These are phyloP conservation scores for Amphiprion percula DNA, from an alignment of 2,113 vertebrate genomes.

Conservation along the genomic window DNA sequence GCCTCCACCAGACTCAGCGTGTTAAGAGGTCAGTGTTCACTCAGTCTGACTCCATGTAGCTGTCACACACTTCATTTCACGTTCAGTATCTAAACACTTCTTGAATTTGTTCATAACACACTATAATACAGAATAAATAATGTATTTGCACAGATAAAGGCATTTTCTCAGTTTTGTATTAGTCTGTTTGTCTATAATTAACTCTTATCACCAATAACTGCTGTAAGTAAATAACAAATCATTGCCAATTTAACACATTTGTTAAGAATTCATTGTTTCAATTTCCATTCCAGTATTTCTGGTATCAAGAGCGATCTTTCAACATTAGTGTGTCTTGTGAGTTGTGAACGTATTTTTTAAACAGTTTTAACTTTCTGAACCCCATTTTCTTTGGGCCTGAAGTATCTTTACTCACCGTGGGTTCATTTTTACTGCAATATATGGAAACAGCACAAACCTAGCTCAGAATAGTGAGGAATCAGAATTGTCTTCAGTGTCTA, in stretches of 20 bases:
- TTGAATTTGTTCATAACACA: background rate
- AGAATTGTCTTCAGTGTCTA: no score
- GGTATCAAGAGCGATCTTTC: background rate
- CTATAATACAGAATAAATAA: background rate
- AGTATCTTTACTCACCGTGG: no score
- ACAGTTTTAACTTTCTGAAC: background rate
- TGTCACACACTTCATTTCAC: background rate
- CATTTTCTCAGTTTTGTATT: background rate
- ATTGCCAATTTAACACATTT: background rate
- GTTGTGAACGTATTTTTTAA: background rate
- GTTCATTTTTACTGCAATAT: no score
- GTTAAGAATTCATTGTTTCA: background rate
- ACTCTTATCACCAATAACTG: background rate
- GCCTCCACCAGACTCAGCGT: slow-evolving; percentile 95
- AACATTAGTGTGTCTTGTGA: background rate
- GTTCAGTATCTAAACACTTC: background rate
- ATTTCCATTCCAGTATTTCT: background rate
- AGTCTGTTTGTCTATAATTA: background rate
- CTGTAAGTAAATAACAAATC: background rate
- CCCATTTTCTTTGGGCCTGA: no score
- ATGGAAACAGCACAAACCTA: no score
- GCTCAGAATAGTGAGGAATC: no score
- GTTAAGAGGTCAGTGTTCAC: slow-evolving; percentile 88
- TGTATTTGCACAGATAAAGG: background rate
- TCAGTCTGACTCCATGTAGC: background rate